These are phyloP conservation scores for Drosophila melanocephala DNA, from an alignment of 2,888 invertebrate species.

Conservation along the genomic window DNA sequence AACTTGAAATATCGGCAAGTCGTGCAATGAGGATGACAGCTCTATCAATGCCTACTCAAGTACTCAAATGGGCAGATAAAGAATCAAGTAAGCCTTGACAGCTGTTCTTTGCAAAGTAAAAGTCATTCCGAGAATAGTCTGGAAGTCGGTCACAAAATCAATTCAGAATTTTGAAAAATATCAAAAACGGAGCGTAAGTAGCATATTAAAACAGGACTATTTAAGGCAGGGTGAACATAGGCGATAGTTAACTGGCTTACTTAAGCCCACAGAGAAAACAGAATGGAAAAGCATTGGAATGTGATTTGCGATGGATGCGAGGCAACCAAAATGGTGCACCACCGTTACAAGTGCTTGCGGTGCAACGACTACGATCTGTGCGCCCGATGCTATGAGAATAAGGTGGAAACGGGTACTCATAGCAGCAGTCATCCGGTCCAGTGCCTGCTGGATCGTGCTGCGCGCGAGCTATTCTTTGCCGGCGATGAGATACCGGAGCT, in stretches of 20 bases:
- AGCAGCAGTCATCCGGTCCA: slow-evolving; percentile 53
- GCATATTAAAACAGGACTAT: not conserved
- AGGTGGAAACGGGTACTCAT: slow-evolving; percentile 34
- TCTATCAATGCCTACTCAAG: not conserved
- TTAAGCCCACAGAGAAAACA: not conserved
- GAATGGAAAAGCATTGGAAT: slow-evolving; percentile 38
- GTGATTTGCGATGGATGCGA: slow-evolving; percentile 52
- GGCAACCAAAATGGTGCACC: slow-evolving; percentile 9
- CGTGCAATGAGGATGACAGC: not conserved
- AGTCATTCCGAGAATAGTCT: not conserved
- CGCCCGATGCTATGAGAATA: slow-evolving; percentile 34
- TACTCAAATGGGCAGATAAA: not conserved
- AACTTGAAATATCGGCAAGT: not conserved
- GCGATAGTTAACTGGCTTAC: not conserved
- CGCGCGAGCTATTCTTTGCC: slow-evolving; percentile 43
- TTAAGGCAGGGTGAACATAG: not conserved
- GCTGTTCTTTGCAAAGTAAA: accelerated
- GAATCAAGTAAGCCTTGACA: not conserved
- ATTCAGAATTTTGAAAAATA: not conserved
- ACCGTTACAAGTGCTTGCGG: slow-evolving; percentile 60
- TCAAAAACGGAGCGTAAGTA: not conserved
- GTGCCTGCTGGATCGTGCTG: slow-evolving; percentile 51
- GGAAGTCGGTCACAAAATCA: not conserved
- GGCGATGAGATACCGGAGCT: slow-evolving; percentile 44
- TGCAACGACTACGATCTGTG: slow-evolving; percentile 61